phyloP scores from a whole-genome alignment of 2,888 invertebrate genomes.

The Tillus elongatus region DNA sequence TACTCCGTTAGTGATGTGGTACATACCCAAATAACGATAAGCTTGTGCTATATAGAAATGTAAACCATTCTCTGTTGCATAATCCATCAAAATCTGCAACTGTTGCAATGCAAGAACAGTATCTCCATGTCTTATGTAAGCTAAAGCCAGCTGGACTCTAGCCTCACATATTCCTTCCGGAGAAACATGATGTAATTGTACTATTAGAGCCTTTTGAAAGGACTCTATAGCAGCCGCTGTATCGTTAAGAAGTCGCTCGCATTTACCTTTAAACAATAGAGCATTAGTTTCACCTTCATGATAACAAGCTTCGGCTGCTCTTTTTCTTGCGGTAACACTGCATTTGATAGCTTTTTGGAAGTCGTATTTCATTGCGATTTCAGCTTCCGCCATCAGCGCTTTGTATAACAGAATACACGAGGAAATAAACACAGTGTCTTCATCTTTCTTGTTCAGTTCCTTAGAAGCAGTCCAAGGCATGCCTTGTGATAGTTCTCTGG shows the following conservation, averaged over 20 bases:
- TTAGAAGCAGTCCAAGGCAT: slow-evolving; percentile 37
- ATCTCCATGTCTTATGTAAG: slow-evolving; percentile 41
- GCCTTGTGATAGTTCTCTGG: slow-evolving; percentile 27
- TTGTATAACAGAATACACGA: slow-evolving; percentile 43
- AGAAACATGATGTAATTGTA: slow-evolving; percentile 38
- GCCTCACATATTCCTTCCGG: slow-evolving; percentile 46
- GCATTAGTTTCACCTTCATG: slow-evolving; percentile 45
- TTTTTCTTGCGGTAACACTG: slow-evolving; percentile 45
- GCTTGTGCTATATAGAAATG: slow-evolving; percentile 32
- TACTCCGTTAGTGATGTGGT: slow-evolving; percentile 31
- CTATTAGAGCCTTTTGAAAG: slow-evolving; percentile 44
- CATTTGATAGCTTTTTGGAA: slow-evolving; percentile 42
- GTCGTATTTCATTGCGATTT: slow-evolving; percentile 36
- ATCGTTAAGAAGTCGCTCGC: slow-evolving; percentile 44
- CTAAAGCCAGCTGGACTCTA: slow-evolving; percentile 47
- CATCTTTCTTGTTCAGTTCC: slow-evolving; percentile 25
- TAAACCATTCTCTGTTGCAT: slow-evolving; percentile 27
- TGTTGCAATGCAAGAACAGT: slow-evolving; percentile 25
- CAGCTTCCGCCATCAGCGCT: slow-evolving; percentile 40
- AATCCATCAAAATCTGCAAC: slow-evolving; percentile 26
- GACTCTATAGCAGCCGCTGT: slow-evolving; percentile 45
- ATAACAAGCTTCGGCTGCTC: slow-evolving; percentile 46
- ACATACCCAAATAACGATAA: slow-evolving; percentile 35
- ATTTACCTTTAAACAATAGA: slow-evolving; percentile 47
- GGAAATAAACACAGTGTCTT: slow-evolving; percentile 41